phyloP scores from a whole-genome alignment of 2,888 invertebrate genomes.

The Cerastis leucographa region DNA sequence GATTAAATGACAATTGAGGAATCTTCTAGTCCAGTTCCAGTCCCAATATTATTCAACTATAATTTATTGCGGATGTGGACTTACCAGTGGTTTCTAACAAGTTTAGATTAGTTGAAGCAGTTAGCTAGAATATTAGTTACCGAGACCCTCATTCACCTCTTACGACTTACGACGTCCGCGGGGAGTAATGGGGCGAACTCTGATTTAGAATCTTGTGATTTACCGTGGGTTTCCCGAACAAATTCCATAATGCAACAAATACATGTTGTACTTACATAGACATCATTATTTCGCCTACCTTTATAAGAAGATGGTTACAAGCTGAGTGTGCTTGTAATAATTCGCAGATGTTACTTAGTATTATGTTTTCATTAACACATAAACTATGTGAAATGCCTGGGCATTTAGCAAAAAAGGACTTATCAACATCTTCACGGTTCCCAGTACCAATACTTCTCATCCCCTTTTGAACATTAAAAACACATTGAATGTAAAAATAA shows the following conservation, averaged over 20 bases:
- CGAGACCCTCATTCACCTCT: slow-evolving; percentile 33
- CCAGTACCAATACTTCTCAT: slow-evolving; percentile 36
- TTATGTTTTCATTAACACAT: slow-evolving; percentile 50
- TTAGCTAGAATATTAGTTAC: slow-evolving; percentile 49
- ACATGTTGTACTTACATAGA: slow-evolving; percentile 19
- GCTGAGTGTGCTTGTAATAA: slow-evolving; percentile 22
- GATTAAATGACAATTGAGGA: slow-evolving; percentile 10
- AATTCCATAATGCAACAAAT: slow-evolving; percentile 32
- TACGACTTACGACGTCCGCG: slow-evolving; percentile 34
- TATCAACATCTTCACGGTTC: slow-evolving; percentile 23
- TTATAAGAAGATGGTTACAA: neutral
- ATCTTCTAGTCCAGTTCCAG: slow-evolving; percentile 30
- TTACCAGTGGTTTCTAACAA: slow-evolving; percentile 25
- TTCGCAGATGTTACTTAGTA: slow-evolving; percentile 27
- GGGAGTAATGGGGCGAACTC: slow-evolving; percentile 42
- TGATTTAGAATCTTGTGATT: slow-evolving; percentile 50
- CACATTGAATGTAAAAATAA: slow-evolving; percentile 41
- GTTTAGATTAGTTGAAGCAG: slow-evolving; percentile 31
- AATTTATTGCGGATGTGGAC: slow-evolving; percentile 35
- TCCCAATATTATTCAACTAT: slow-evolving; percentile 22
- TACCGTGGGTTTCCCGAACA: slow-evolving; percentile 21
- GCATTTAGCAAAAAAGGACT: slow-evolving; percentile 19
- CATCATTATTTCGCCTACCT: slow-evolving; percentile 7
- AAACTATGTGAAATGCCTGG: slow-evolving; percentile 21
- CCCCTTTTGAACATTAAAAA: slow-evolving; percentile 42